Percentiles rank a stretch among this genome's conserved stretches.
Conservation (phyloP, 2,888 invertebrate genomes). For the Anticlea derivata region DNA sequence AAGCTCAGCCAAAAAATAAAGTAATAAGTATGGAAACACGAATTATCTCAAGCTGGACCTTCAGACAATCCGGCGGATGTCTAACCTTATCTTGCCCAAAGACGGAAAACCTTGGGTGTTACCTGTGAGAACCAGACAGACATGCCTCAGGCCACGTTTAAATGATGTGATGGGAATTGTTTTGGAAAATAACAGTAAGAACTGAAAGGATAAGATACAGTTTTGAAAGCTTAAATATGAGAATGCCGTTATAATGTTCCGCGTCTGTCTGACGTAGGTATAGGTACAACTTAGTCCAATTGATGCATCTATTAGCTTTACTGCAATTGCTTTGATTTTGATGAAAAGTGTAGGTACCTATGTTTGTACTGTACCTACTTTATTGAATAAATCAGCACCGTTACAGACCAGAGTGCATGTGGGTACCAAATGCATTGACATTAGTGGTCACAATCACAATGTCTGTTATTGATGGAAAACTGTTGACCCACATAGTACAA, state of each 20-base stretch:
- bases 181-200: constrained; percentile 3
- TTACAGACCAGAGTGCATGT: constrained; percentile 21
- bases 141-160: constrained; percentile 40
- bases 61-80: constrained; percentile 72
- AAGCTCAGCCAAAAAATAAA: too few species aligned
- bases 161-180: constrained; percentile 44
- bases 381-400: constrained; percentile 7
- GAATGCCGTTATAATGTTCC: neutral
- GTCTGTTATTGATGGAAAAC: constrained; percentile 61
- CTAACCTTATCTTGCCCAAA: constrained; percentile 68
- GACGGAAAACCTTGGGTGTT: constrained; percentile 62
- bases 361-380: neutral
- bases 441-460: constrained; percentile 48
- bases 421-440: constrained; percentile 45
- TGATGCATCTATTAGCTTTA: too few species aligned
- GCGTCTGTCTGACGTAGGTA: too few species aligned
- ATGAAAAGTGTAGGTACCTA: neutral
- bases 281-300: too few species aligned
- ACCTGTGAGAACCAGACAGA: constrained; percentile 56
- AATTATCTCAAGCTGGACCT: constrained; percentile 48
- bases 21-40: constrained; percentile 13
- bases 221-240: constrained; percentile 7
- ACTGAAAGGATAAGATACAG: neutral
- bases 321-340: neutral
- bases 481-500: constrained; percentile 73